Base-by-base conservation (phyloP, 1,140 invertebrate species). In the Anastrepha ludens region DNA sequence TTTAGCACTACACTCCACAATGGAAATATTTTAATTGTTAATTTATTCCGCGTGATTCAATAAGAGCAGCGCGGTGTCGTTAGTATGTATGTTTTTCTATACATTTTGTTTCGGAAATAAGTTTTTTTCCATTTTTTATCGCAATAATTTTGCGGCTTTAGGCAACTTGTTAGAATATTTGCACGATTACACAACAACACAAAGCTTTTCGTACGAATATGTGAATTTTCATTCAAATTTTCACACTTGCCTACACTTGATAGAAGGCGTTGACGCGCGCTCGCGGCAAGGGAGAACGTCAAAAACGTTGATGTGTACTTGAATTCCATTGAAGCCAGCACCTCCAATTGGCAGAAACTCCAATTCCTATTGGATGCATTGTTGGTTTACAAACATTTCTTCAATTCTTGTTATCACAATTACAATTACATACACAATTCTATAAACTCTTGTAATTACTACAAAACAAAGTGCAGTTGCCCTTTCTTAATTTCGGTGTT, bases 221-320 rank as follows among this genome's bases (percentile, higher is more conserved):
- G 74, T 20, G 74, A 81, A 55, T 55, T 58, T 81, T 81, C n/a
- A 55, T 81, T 81, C 44, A 81, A 81, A 55, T 81, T 81, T 81
- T 78, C 70, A 17, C 85, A 64, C 85, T n/a, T 78, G n/a, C 70
- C 70, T 29, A 50, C 64, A 67, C 5, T 58, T 41, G 50, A 9
- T 78, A 41, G n/a, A 81, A 15, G 47, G 15, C 17, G 17, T 3
- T 20, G 47, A 29, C 20, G 29, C 70, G 8, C 70, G 39, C 70
- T 29, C 29, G 47, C 5, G 47, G 29, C 44, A 81, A 55, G n/a
- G 20, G 44, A 55, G 20, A 55, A 15, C 60, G 8, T 17, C 47
- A 81, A 81, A 55, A 55, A 81, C 74, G 20, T 55, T 39, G n/a
- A 62, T 67, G 29, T 39, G 29, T 39, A 67, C 11, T 1, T 81